These are phyloP conservation scores for Syngnathoides biaculeatus DNA, from an alignment of 2,113 vertebrate genomes.

Conservation along the genomic window DNA sequence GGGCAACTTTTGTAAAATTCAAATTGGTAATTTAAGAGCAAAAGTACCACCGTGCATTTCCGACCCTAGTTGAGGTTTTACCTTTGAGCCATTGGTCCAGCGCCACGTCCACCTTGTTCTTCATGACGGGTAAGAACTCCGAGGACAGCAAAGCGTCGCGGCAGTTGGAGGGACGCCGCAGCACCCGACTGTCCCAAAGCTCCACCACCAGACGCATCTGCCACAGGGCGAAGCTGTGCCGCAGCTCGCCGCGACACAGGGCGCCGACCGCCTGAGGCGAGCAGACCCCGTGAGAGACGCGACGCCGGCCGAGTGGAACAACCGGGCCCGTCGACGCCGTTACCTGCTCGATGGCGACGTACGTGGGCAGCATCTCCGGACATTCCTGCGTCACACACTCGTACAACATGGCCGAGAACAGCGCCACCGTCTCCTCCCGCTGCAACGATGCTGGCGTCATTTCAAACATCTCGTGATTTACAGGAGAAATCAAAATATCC, in stretches of 20 bases:
- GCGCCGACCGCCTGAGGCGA: slow-evolving; percentile 61
- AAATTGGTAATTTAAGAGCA: no score
- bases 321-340: background rate
- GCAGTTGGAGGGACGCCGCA: slow-evolving; percentile 66
- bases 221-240: slow-evolving; percentile 88
- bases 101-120: slow-evolving; percentile 82
- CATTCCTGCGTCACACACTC: slow-evolving; percentile 97
- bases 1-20: no score
- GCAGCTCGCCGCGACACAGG: slow-evolving; percentile 76
- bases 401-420: slow-evolving; percentile 92
- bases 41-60: background rate
- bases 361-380: slow-evolving; percentile 94
- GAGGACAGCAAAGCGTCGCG: slow-evolving; percentile 85
- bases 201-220: slow-evolving; percentile 93
- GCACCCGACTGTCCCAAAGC: slow-evolving; percentile 83
- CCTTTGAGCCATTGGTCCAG: slow-evolving; percentile 90
- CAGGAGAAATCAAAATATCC: background rate
- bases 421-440: slow-evolving; percentile 85
- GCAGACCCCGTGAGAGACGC: background rate
- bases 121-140: slow-evolving; percentile 91
- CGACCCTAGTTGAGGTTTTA: slow-evolving; percentile 35
- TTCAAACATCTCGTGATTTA: background rate
- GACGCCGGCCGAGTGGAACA: no score
- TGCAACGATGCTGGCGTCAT: slow-evolving; percentile 48
- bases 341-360: slow-evolving; percentile 96